A percentile compares a stretch with the other conserved stretches of the same genome.
Conservation (phyloP, 2,888 invertebrate species). For the Heliconius cydno region DNA sequence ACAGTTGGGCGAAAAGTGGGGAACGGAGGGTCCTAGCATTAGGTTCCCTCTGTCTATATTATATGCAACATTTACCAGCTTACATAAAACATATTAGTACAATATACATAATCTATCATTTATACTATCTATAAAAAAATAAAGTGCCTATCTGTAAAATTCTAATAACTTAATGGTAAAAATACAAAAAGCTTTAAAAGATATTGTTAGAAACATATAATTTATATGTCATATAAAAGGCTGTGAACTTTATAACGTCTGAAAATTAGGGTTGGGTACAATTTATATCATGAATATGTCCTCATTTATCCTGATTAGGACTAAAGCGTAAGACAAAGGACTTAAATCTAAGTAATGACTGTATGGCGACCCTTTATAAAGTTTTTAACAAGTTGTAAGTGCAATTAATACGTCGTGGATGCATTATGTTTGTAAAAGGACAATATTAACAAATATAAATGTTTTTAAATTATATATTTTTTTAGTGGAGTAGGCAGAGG, state of each 20-base stretch:
- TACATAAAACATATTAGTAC: not conserved
- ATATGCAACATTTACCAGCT: too few relatives aligned
- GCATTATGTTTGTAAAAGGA: not conserved
- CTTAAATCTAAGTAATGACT: conserved; percentile 42
- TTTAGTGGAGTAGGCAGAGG: too few relatives aligned
- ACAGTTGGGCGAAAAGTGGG: not conserved
- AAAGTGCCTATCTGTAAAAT: not conserved
- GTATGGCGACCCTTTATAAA: conserved; percentile 34
- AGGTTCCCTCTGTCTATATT: not conserved
- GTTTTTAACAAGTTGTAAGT: conserved; percentile 28
- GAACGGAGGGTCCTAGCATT: not conserved
- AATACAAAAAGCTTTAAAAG: conserved; percentile 6
- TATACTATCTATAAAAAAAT: not conserved
- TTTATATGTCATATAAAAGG: conserved; percentile 35
- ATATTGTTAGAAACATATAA: conserved; percentile 21
- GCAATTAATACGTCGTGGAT: conserved; percentile 8
- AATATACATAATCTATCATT: not conserved
- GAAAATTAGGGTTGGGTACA: conserved; percentile 44
- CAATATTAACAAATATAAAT: not conserved
- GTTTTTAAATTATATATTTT: not conserved
- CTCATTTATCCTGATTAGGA: conserved; percentile 44
- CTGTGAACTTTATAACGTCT: conserved; percentile 40
- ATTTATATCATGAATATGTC: conserved; percentile 47
- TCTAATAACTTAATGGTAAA: not conserved
- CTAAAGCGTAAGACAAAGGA: conserved; percentile 36